Percentiles rank a stretch among this genome's conserved stretches.
phyloP scores from a whole-genome alignment of 2,888 invertebrate species.

The Periphyllus acericola region DNA sequence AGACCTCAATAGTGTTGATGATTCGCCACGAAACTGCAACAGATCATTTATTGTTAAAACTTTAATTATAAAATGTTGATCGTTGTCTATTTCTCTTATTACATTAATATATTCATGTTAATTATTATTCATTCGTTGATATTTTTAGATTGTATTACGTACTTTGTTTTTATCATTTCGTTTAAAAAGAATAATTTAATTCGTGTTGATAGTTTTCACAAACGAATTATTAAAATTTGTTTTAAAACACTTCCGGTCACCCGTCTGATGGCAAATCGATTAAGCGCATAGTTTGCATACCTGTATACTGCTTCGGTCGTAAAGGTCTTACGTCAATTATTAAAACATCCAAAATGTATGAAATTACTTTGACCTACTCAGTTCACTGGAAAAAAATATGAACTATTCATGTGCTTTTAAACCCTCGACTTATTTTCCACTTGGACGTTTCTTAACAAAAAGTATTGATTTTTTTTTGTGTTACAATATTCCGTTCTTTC shows the following conservation, averaged over 20 bases:
- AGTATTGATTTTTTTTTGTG: no score
- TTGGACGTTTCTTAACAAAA: no score
- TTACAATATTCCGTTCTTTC: no score
- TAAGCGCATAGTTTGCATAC: background rate
- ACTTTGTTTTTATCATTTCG: background rate
- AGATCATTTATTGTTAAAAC: no score
- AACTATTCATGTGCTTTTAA: no score
- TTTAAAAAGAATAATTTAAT: background rate
- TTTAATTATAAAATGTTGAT: no score
- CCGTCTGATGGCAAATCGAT: background rate
- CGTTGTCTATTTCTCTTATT: no score
- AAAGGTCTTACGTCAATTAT: background rate
- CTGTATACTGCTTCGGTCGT: no score
- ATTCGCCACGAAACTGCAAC: background rate
- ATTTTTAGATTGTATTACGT: background rate
- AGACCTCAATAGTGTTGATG: background rate
- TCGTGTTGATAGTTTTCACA: background rate
- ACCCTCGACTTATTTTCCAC: no score
- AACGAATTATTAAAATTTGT: background rate
- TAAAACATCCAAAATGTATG: background rate
- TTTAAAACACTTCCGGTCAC: background rate
- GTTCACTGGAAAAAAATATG: background rate
- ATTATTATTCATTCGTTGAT: no score
- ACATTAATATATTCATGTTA: no score
- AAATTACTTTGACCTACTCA: conserved; percentile 4